Conservation (phyloP, 1,140 invertebrate species). For the Telenomus remus region DNA sequence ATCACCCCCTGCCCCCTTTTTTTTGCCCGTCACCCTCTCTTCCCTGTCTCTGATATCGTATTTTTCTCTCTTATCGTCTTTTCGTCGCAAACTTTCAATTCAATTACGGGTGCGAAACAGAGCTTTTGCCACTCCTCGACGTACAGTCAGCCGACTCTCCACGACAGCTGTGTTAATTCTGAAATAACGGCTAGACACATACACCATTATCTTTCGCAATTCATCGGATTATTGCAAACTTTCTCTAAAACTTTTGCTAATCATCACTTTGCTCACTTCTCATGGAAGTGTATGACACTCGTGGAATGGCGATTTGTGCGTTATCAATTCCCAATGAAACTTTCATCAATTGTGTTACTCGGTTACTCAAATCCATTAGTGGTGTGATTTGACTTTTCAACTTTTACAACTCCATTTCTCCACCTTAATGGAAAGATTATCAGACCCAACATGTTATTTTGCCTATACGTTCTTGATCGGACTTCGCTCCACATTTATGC, state of each 20-base stretch:
- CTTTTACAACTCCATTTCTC: slow-evolving; percentile 29
- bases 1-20: background rate
- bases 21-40: background rate
- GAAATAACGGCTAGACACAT: slow-evolving; percentile 23
- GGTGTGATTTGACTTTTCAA: slow-evolving; percentile 36
- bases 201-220: slow-evolving; percentile 22
- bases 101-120: slow-evolving; percentile 8
- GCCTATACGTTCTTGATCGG: background rate
- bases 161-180: slow-evolving; percentile 33
- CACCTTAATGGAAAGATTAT: slow-evolving; percentile 22
- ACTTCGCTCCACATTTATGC: background rate
- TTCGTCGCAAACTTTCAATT: slow-evolving; percentile 18
- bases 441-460: slow-evolving; percentile 5
- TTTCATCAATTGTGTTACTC: slow-evolving; percentile 41
- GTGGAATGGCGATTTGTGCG: slow-evolving; percentile 22
- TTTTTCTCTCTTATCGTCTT: too few relatives aligned
- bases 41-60: background rate
- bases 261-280: slow-evolving; percentile 29
- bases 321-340: slow-evolving; percentile 37
- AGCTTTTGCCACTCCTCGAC: background rate
- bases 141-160: slow-evolving; percentile 1
- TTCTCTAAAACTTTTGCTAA: slow-evolving; percentile 27
- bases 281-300: slow-evolving; percentile 17
- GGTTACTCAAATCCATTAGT: slow-evolving; percentile 31
- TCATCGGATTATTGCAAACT: slow-evolving; percentile 39